A percentile compares a stretch with the other conserved stretches of the same genome.
Evolutionary conservation across 2,888 invertebrate species (phyloP).

Genomic region (Eristalis tenax): DNA sequence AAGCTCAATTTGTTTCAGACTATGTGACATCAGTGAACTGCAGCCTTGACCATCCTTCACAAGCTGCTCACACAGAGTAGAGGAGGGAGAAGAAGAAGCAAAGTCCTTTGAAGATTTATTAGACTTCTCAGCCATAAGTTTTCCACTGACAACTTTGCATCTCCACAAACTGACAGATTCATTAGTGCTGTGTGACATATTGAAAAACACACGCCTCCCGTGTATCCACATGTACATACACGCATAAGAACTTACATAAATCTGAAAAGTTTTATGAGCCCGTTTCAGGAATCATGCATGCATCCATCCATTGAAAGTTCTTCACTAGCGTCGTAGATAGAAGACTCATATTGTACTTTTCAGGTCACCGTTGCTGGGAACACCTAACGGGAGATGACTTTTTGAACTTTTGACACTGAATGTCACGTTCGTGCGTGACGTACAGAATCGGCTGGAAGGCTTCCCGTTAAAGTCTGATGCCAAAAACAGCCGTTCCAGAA

Average conservation of each 20-base stretch:
- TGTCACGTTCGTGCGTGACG: slow-evolving; percentile 66
- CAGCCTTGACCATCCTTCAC: neutral
- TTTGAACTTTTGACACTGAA: slow-evolving; percentile 68
- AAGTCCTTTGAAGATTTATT: neutral
- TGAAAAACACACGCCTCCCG: neutral
- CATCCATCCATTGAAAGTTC: slow-evolving; percentile 38
- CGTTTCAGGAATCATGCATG: slow-evolving; percentile 18
- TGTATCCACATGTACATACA: neutral
- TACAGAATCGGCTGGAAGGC: slow-evolving; percentile 37
- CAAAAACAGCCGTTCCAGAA: slow-evolving; percentile 59
- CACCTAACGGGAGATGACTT: slow-evolving; percentile 54
- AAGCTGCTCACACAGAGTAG: neutral
- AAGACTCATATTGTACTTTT: neutral
- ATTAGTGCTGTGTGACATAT: slow-evolving; percentile 43
- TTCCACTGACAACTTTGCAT: neutral
- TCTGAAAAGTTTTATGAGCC: slow-evolving; percentile 31
- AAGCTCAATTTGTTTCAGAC: neutral
- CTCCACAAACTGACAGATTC: slow-evolving; percentile 36
- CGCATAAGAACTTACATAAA: slow-evolving; percentile 14
- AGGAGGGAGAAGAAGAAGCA: neutral
- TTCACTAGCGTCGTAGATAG: neutral
- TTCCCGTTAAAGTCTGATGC: slow-evolving; percentile 52
- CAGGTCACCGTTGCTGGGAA: neutral
- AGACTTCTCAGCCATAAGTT: neutral
- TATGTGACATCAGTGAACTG: neutral